Evolutionary conservation across 2,797 vertebrate genomes (phyloP).

Genomic region (Gymnopithys bicolor): DNA sequence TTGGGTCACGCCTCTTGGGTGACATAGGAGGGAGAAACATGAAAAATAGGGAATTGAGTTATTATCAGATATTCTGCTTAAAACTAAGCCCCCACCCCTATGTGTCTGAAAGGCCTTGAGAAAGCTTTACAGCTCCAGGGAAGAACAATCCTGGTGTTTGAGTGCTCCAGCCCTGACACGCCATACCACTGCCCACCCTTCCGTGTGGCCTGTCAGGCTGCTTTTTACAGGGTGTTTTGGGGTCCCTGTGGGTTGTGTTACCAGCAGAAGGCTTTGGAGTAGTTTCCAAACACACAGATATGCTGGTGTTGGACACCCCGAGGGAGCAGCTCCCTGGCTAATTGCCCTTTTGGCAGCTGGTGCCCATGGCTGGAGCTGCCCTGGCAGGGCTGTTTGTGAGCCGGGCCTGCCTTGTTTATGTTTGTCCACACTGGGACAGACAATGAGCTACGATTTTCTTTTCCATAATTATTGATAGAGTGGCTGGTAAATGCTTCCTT

Average conservation of each 20-base stretch:
- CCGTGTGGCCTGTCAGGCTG: fast-evolving
- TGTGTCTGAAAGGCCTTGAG: fast-evolving
- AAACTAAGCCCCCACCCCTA: neutral
- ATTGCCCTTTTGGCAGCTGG: neutral
- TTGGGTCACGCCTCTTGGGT: neutral
- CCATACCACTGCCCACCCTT: fast-evolving
- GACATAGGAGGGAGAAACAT: neutral
- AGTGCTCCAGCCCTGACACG: neutral
- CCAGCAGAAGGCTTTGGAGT: neutral
- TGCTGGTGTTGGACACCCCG: neutral
- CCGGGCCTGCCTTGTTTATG: neutral
- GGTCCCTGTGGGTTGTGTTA: neutral
- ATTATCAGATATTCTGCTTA: neutral
- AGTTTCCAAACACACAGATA: neutral
- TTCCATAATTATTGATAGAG: neutral
- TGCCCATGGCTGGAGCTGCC: neutral
- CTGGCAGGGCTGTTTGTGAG: neutral
- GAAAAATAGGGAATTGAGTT: neutral
- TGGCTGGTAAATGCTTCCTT: conserved; percentile 12
- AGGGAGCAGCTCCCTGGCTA: neutral
- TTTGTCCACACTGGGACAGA: neutral
- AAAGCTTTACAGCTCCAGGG: neutral
- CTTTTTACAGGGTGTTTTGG: neutral
- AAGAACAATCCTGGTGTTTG: neutral
- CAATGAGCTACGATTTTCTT: neutral